Evolutionary conservation across 1,140 invertebrate genomes (phyloP), one percentile per base, ranked within the genome.

Genomic region (Globodera ellingtonae): DNA sequence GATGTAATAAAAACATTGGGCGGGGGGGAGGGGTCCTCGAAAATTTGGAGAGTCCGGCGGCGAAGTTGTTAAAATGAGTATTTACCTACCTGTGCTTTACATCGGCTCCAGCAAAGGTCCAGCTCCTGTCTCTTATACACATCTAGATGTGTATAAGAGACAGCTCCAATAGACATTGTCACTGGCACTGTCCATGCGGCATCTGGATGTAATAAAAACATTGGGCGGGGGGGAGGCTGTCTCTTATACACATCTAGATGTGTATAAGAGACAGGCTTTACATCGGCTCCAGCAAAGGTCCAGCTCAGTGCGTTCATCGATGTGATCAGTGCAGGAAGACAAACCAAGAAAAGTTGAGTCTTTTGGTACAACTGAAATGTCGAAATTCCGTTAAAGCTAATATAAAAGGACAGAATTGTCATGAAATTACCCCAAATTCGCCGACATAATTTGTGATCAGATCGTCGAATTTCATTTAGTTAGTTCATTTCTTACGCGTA

Each of bases 391-490:
- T 66, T 73, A 18, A 72, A 72, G 44, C 1, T 35, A 6, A 8
- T 7, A 8, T 7, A 21, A 18, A 74, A 74, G 6, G 62, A 18
- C 21, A 59, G 15, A 52, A 52, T 59, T 59, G 5, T 15, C 5
- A 15, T 15, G 5, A 24, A 44, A 77, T 65, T 46, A 77, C 59
- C 44, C 87, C 87, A 75, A 89, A 89, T 79, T 89, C 87, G 52
- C 87, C 87, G 47, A 89, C 67, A 85, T 89, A 76, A 74, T 83
- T 82, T 71, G 87, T 77, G 4, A 89, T 75, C 24, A 89, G 79
- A 50, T 89, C 87, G 72, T 89, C 87, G 66, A 89, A 89, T 83
- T 89, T 89, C 87, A 89, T 89, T 18, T 48, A n/a, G 66, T 24
- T 52, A 18, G 8, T 50, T 18, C 15, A 35, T 35, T 35, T 35